phyloP scores from a whole-genome alignment of 2,113 vertebrate genomes.

The Cathartes aura region DNA sequence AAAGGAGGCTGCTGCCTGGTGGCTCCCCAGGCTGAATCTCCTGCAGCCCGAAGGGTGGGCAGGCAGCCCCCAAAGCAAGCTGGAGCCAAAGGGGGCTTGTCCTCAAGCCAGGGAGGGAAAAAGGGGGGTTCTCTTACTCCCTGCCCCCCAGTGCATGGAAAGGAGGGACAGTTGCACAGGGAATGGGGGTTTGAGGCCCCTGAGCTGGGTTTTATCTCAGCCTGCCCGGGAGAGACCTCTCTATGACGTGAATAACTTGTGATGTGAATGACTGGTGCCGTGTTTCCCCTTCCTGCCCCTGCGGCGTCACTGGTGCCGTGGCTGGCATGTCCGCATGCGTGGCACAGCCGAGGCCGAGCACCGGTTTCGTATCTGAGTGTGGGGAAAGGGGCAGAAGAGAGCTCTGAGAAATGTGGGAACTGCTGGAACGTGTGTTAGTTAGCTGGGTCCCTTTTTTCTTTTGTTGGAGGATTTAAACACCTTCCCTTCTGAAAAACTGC shows the following conservation, averaged over 20 bases:
- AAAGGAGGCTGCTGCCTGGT: not conserved
- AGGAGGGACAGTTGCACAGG: not conserved
- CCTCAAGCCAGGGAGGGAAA: not conserved
- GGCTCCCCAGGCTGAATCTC: not conserved
- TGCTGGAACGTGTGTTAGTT: not conserved
- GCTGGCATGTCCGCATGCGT: accelerated
- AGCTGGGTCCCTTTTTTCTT: not conserved
- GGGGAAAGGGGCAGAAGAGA: not conserved
- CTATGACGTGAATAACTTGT: accelerated
- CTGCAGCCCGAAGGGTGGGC: not conserved
- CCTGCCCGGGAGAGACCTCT: not conserved
- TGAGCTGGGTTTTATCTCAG: not conserved
- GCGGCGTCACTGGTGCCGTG: accelerated
- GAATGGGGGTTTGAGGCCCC: not conserved
- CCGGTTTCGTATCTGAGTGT: accelerated
- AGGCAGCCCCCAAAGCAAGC: not conserved
- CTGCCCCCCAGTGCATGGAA: accelerated
- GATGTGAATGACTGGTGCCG: not conserved
- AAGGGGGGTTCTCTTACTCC: not conserved
- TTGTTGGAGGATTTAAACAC: not conserved
- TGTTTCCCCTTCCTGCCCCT: not conserved
- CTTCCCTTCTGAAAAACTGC: not conserved
- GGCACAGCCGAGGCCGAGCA: not conserved
- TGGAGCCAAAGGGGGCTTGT: not conserved
- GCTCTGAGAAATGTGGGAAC: not conserved